These are phyloP conservation scores for Acutogordius australiensis DNA, from an alignment of 2,888 invertebrate species.

Conservation along the genomic window DNA sequence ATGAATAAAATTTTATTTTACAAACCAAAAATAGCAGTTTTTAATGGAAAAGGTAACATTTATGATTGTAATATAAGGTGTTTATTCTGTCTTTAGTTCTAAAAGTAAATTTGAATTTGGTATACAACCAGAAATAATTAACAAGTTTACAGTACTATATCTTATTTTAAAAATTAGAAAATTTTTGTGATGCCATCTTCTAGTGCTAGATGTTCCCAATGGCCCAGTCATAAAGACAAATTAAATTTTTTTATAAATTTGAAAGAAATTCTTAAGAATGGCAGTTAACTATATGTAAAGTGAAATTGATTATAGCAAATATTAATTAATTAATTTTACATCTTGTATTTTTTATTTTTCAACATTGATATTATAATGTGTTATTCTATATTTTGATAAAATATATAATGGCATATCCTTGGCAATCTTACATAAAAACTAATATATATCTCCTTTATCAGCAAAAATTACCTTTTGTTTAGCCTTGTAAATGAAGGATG, in stretches of 20 bases:
- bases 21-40: slow-evolving; percentile 78
- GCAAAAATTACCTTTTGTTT: too few species aligned
- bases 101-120: slow-evolving; percentile 4
- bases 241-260: slow-evolving; percentile 82
- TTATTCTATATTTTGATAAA: too few species aligned
- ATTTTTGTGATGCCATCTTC: slow-evolving; percentile 98
- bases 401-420: too few species aligned
- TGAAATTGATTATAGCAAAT: too few species aligned
- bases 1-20: slow-evolving; percentile 61
- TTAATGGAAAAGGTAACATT: slow-evolving; percentile 67
- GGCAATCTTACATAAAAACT: too few species aligned
- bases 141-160: not conserved
- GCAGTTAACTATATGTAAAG: too few species aligned
- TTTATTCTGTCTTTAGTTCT: not conserved
- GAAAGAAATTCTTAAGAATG: not conserved
- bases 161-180: slow-evolving; percentile 44
- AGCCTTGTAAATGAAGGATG: too few species aligned
- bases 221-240: slow-evolving; percentile 86
- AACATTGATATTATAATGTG: too few species aligned
- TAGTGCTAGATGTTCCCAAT: slow-evolving; percentile 74
- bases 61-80: not conserved
- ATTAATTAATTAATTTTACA: too few species aligned
- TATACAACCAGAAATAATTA: too few species aligned
- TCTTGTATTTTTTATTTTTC: too few species aligned
- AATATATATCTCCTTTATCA: too few species aligned